Evolutionary conservation across 2,113 vertebrate species (phyloP).

Genomic region (Seriola rivoliana): DNA sequence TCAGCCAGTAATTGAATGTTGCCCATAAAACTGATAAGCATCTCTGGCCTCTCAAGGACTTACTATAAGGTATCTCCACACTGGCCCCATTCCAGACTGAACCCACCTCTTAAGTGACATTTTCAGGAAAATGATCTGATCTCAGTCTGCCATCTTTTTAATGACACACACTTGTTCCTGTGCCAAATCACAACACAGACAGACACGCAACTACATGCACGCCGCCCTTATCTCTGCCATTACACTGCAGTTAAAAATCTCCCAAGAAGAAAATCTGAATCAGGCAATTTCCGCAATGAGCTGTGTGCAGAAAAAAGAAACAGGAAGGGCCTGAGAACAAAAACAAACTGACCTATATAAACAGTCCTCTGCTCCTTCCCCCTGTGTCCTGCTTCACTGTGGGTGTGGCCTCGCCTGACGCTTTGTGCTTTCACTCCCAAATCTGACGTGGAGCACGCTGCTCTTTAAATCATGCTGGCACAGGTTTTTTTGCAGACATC

Average conservation of each 20-base stretch:
- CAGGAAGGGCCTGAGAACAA: slow-evolving; percentile 32
- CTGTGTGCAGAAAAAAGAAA: slow-evolving; percentile 17
- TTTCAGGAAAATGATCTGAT: slow-evolving; percentile 69
- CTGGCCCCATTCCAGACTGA: slow-evolving; percentile 40
- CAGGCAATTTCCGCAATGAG: slow-evolving; percentile 46
- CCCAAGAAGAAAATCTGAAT: slow-evolving; percentile 30
- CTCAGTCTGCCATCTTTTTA: slow-evolving; percentile 62
- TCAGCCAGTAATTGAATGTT: slow-evolving; percentile 80
- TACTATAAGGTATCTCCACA: slow-evolving; percentile 68
- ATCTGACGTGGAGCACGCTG: slow-evolving; percentile 31
- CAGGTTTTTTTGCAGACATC: slow-evolving; percentile 21
- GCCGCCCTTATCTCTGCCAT: slow-evolving; percentile 55
- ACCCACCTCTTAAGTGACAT: slow-evolving; percentile 50
- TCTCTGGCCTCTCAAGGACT: slow-evolving; percentile 81
- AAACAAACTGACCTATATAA: slow-evolving; percentile 60
- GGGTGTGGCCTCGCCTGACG: slow-evolving; percentile 25
- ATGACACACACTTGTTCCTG: slow-evolving; percentile 46
- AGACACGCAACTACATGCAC: neutral
- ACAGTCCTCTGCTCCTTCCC: neutral
- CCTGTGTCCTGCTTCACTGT: slow-evolving; percentile 1
- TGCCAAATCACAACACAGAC: slow-evolving; percentile 16
- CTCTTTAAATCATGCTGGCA: slow-evolving; percentile 29
- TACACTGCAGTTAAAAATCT: slow-evolving; percentile 57
- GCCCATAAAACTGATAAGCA: slow-evolving; percentile 81
- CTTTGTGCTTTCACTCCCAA: slow-evolving; percentile 38